A percentile compares a stretch with the other conserved stretches of the same genome.
Conservation (phyloP, 2,797 vertebrate genomes). For the Acipenser ruthenus region DNA sequence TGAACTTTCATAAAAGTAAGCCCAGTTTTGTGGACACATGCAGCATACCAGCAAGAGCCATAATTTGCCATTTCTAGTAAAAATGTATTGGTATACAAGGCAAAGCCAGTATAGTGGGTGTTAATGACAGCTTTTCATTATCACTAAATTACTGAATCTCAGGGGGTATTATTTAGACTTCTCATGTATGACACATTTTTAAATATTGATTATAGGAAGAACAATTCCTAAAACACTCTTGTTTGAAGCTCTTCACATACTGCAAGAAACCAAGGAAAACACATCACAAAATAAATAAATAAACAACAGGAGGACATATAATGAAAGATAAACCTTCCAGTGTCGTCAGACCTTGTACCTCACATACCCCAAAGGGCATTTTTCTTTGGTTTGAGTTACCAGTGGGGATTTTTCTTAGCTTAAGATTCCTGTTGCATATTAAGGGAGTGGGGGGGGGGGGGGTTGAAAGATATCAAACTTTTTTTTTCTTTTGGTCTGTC, state of each 20-base stretch:
- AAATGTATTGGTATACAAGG: conserved; percentile 47
- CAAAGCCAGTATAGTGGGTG: conserved; percentile 49
- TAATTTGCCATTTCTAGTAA: conserved; percentile 52
- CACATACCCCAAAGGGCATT: neutral
- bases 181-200: too few relatives aligned
- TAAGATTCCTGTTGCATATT: neutral
- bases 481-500: too few relatives aligned
- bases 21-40: conserved; percentile 75
- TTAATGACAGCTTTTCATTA: conserved; percentile 47
- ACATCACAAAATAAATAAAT: too few relatives aligned
- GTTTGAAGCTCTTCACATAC: too few relatives aligned
- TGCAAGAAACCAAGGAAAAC: too few relatives aligned
- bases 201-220: too few relatives aligned
- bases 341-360: neutral
- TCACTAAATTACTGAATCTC: too few relatives aligned
- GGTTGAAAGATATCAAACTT: neutral
- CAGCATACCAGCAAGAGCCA: conserved; percentile 59
- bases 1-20: conserved; percentile 60
- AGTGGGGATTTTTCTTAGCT: neutral
- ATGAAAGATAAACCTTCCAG: neutral
- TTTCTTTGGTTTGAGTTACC: conserved; percentile 4
- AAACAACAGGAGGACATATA: neutral
- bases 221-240: too few relatives aligned
- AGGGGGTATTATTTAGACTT: too few relatives aligned
- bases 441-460: neutral